Evolutionary conservation across 2,888 invertebrate species (phyloP), one percentile per base, ranked within the genome.

Genomic region (Sinodicranocentrus sp.): DNA sequence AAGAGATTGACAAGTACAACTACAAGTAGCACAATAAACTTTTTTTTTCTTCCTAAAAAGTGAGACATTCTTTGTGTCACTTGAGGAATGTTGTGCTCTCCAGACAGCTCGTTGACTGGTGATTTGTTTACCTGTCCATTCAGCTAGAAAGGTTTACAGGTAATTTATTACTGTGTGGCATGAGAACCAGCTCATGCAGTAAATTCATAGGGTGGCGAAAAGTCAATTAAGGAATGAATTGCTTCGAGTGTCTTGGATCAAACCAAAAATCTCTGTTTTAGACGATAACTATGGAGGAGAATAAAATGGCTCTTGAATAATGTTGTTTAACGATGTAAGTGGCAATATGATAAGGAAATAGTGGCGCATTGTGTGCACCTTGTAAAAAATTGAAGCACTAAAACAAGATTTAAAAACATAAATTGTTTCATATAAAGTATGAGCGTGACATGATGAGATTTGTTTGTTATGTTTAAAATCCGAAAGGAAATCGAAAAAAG

Each of bases 31-130:
- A 61, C 67, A 67, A 59, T 73, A 73, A 59, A 67, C 61, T 59
- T 57, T 65, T 71, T 33, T 44, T 65, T 78, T 79, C 23, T 61
- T 44, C 10, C 21, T 23, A 25, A 63, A 44, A 65, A 65, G 65
- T 73, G 68, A 73, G 73, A 82, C 72, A 82, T 82, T 76, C 75
- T 76, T 82, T 61, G 17, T 63, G 82, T 82, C 82, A 82, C 61
- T 59, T 28, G 44, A 61, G 63, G 82, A 82, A 82, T 82, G 80
- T 39, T 19, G 59, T 48, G 82, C 6, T 57, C 10, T n/a, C 5
- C 6, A 8, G 72, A 67, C 52, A 72, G 59, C 54, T 25, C 17
- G 57, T 80, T 75, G 82, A 82, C 75, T 82, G 68, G 75, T 76
- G 75, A 82, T 82, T 82, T 82, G 82, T 82, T 70, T 82, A 82